phyloP scores from a whole-genome alignment of 2,888 invertebrate species.

The Volucella inflata region DNA sequence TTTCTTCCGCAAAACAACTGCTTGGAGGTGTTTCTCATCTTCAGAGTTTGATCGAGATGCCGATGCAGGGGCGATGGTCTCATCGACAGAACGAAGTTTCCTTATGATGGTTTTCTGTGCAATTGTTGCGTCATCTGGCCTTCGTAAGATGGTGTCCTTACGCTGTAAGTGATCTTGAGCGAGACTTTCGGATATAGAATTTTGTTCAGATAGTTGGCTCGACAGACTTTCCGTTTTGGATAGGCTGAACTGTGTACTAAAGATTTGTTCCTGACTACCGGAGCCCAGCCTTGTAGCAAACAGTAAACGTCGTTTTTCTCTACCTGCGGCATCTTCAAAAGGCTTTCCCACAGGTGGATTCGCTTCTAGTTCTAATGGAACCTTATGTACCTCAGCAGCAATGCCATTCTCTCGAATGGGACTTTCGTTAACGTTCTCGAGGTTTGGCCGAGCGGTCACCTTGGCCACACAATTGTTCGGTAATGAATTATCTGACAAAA shows the following conservation, averaged over 20 bases:
- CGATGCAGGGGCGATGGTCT: constrained; percentile 47
- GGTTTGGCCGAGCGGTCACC: constrained; percentile 75
- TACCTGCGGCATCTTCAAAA: constrained; percentile 79
- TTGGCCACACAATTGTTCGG: constrained; percentile 77
- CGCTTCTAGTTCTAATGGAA: constrained; percentile 77
- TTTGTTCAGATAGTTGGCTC: constrained; percentile 86
- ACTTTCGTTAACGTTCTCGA: constrained; percentile 79
- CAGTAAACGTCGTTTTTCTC: constrained; percentile 85
- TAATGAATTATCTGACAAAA: constrained; percentile 82
- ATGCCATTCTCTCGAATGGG: constrained; percentile 79
- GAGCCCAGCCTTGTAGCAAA: constrained; percentile 88
- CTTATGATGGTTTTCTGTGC: constrained; percentile 45
- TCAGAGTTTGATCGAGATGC: constrained; percentile 81
- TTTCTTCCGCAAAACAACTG: constrained; percentile 79
- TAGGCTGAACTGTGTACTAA: constrained; percentile 87
- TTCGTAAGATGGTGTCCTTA: constrained; percentile 81
- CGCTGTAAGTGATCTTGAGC: constrained; percentile 79
- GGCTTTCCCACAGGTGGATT: constrained; percentile 39
- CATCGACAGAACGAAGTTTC: constrained; percentile 72
- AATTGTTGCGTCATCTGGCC: constrained; percentile 77
- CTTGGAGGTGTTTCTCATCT: constrained; percentile 78
- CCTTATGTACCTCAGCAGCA: constrained; percentile 80
- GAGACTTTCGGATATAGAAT: constrained; percentile 78
- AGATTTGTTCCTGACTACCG: constrained; percentile 88
- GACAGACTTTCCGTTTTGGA: constrained; percentile 87